These are phyloP conservation scores for Stratiolaelaps scimitus DNA, from an alignment of 1,140 invertebrate genomes.

Conservation along the genomic window DNA sequence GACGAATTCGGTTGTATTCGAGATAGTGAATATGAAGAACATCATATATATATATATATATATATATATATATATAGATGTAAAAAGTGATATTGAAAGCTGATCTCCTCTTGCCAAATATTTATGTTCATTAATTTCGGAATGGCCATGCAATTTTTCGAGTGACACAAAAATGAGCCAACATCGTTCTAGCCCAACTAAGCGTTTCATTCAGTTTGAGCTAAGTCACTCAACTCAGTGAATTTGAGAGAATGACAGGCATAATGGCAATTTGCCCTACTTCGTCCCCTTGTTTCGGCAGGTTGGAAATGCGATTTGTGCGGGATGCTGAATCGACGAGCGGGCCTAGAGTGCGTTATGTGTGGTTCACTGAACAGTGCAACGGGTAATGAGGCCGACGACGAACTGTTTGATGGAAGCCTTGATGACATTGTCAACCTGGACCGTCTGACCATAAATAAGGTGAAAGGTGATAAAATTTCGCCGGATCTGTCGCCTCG, in stretches of 20 bases:
- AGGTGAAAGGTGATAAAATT: constrained; percentile 5
- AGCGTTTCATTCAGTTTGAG: too few species aligned
- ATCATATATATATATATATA: too few species aligned
- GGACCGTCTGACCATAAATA: constrained; percentile 6
- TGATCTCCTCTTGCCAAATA: background rate
- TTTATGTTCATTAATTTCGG: constrained; percentile 5
- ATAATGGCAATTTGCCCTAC: too few species aligned
- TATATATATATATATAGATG: too few species aligned
- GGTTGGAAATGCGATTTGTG: constrained; percentile 25
- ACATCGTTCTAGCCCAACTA: background rate
- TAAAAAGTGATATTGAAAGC: too few species aligned
- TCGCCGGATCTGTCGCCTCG: background rate
- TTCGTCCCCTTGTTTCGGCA: background rate
- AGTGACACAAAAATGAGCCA: too few species aligned
- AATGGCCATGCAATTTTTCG: too few species aligned
- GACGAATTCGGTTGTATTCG: too few species aligned
- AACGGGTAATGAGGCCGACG: constrained; percentile 15
- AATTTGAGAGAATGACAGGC: too few species aligned
- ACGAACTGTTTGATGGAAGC: constrained; percentile 16
- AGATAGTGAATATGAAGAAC: too few species aligned
- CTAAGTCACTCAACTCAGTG: too few species aligned
- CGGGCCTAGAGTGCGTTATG: constrained; percentile 13
- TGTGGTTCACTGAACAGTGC: constrained; percentile 16
- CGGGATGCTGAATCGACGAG: constrained; percentile 5
- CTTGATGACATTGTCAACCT: constrained; percentile 15